Evolutionary conservation across 1,140 invertebrate genomes (phyloP).

Genomic region (Drosophila serrata): DNA sequence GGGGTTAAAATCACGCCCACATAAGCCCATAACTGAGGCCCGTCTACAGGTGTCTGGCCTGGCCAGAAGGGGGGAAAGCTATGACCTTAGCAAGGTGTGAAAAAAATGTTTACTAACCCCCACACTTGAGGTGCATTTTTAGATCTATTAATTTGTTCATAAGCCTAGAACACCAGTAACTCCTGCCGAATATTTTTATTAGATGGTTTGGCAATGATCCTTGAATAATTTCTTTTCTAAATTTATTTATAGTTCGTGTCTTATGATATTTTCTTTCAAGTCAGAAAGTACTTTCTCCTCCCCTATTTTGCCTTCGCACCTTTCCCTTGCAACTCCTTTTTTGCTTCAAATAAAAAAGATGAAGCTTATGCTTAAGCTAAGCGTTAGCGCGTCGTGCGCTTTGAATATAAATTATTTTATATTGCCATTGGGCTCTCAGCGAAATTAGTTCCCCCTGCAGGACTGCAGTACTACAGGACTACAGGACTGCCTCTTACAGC

Average conservation of each 20-base stretch:
- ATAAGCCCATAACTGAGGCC: conserved; percentile 40
- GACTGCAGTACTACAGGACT: background rate
- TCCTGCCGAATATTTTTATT: background rate
- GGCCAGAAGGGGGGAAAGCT: background rate
- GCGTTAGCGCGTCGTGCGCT: conserved; percentile 40
- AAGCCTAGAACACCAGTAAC: background rate
- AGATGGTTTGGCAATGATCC: background rate
- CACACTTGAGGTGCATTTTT: background rate
- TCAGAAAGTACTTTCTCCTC: too few relatives aligned
- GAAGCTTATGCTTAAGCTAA: conserved; percentile 28
- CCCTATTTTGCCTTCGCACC: background rate
- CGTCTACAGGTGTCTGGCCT: conserved; percentile 44
- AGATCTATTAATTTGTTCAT: background rate
- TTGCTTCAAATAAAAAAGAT: background rate
- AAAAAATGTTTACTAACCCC: conserved; percentile 13
- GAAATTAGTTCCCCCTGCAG: conserved; percentile 57
- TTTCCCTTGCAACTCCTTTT: background rate
- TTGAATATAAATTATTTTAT: conserved; percentile 75
- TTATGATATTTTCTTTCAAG: background rate
- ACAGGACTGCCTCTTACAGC: conserved; percentile 14
- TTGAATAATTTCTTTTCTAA: background rate
- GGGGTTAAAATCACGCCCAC: conserved; percentile 61
- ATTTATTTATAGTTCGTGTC: background rate
- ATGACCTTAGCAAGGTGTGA: conserved; percentile 2
- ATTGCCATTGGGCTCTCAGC: conserved; percentile 76